Conservation (phyloP, 2,797 vertebrate species). For the Antrozous pallidus region DNA sequence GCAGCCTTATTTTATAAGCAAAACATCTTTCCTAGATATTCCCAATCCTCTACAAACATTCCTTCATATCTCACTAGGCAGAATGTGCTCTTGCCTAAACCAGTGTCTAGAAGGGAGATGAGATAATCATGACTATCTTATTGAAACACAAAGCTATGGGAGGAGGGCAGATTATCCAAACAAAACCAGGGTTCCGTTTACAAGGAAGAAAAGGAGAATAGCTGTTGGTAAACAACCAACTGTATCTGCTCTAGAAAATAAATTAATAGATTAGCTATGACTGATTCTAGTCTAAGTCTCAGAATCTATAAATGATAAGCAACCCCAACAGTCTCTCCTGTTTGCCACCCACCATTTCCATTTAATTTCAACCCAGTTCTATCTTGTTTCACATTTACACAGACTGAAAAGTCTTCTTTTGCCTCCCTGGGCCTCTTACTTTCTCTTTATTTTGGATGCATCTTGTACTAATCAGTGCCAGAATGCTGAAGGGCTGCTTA, state of each 20-base stretch:
- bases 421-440: slow-evolving; percentile 27
- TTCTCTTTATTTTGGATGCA: slow-evolving; percentile 52
- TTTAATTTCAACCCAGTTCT: background rate
- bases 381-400: background rate
- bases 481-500: slow-evolving; percentile 12
- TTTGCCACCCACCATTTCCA: rapidly evolving
- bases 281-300: background rate
- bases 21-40: background rate
- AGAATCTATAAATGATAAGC: background rate
- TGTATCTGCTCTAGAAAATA: background rate
- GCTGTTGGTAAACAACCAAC: background rate
- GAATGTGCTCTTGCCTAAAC: background rate
- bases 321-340: background rate
- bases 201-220: background rate
- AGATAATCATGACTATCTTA: background rate
- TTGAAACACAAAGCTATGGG: background rate
- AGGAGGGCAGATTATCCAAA: background rate
- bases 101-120: background rate
- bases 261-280: background rate
- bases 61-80: background rate
- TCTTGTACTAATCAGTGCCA: slow-evolving; percentile 11
- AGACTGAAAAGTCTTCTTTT: background rate
- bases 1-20: background rate
- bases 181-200: background rate
- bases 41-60: background rate